phyloP scores from a whole-genome alignment of 2,888 invertebrate species.

The Laothoe populi region DNA sequence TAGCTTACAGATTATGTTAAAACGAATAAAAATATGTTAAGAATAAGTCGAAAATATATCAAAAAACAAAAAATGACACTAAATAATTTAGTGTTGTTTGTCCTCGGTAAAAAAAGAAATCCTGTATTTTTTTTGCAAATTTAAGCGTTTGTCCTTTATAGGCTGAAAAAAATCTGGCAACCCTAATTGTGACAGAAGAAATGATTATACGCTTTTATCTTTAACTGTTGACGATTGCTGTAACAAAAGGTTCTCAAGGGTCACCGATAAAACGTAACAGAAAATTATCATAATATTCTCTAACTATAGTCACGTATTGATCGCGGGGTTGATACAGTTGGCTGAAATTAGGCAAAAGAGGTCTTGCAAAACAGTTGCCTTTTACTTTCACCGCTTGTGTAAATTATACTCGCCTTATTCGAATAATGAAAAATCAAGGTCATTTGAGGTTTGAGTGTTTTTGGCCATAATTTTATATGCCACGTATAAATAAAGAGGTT shows the following conservation, averaged over 20 bases:
- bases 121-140: too few relatives aligned
- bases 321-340: slow-evolving; percentile 36
- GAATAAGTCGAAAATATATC: too few relatives aligned
- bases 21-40: too few relatives aligned
- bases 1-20: too few relatives aligned
- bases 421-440: slow-evolving; percentile 53
- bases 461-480: background rate
- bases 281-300: background rate
- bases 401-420: slow-evolving; percentile 43
- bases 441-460: slow-evolving; percentile 26
- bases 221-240: background rate
- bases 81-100: too few relatives aligned
- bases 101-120: too few relatives aligned
- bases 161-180: background rate
- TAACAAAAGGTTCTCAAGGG: background rate
- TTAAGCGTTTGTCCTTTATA: too few relatives aligned
- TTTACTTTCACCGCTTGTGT: slow-evolving; percentile 69
- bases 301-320: slow-evolving; percentile 25
- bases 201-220: background rate
- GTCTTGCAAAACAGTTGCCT: slow-evolving; percentile 59
- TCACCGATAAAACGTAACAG: background rate
- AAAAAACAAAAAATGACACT: too few relatives aligned
- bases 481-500: slow-evolving; percentile 19
- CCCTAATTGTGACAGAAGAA: background rate
- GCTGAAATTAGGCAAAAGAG: slow-evolving; percentile 46